phyloP scores from a whole-genome alignment of 2,888 invertebrate species.

The Leucophora obtusa region DNA sequence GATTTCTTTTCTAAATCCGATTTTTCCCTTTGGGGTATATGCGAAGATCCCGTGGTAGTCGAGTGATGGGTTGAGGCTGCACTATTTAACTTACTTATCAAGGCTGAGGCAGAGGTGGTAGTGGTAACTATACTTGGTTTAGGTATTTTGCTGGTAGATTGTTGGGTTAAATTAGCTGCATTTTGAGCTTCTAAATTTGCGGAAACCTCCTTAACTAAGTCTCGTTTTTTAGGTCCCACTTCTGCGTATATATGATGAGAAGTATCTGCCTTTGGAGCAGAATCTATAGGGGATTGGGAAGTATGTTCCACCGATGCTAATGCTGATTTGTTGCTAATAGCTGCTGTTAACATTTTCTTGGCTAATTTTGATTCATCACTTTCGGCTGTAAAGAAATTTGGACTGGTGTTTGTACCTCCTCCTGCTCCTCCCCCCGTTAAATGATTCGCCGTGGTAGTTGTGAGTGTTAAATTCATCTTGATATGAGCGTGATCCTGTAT shows the following conservation, averaged over 20 bases:
- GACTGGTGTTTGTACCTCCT: slow-evolving; percentile 35
- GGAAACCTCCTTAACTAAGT: slow-evolving; percentile 66
- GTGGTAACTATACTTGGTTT: slow-evolving; percentile 69
- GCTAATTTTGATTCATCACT: slow-evolving; percentile 80
- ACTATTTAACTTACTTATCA: slow-evolving; percentile 72
- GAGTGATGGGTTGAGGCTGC: slow-evolving; percentile 1
- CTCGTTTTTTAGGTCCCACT: slow-evolving; percentile 74
- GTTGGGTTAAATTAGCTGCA: slow-evolving; percentile 23
- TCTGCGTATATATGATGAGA: slow-evolving; percentile 84
- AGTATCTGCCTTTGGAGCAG: slow-evolving; percentile 86
- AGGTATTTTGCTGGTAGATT: slow-evolving; percentile 71
- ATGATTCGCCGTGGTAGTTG: slow-evolving; percentile 24
- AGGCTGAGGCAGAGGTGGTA: slow-evolving; percentile 68
- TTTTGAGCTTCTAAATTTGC: slow-evolving; percentile 67
- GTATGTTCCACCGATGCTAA: slow-evolving; percentile 47
- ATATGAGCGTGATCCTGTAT: slow-evolving; percentile 77
- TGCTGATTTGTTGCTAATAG: slow-evolving; percentile 64
- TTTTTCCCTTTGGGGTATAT: slow-evolving; percentile 52
- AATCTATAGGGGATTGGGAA: slow-evolving; percentile 67
- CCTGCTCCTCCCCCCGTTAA: background rate
- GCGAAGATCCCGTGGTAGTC: slow-evolving; percentile 10
- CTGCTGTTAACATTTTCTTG: slow-evolving; percentile 74
- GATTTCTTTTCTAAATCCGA: slow-evolving; percentile 65
- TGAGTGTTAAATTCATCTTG: slow-evolving; percentile 66
- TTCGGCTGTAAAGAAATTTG: slow-evolving; percentile 78